Base-by-base conservation (phyloP, 1,140 invertebrate species). In the Drosophila cardini region DNA sequence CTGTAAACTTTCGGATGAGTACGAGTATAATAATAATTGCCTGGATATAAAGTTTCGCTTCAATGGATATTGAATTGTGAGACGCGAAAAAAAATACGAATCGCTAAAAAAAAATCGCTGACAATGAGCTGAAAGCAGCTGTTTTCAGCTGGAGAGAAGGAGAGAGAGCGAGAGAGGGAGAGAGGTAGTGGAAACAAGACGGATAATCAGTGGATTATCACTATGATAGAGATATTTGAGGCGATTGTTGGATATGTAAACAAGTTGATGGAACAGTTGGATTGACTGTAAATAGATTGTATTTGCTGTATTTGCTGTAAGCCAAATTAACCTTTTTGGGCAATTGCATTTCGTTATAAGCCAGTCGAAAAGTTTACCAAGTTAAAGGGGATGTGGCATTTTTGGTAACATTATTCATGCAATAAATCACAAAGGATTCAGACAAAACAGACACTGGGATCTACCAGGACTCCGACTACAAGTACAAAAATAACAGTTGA, bases 391-490 rank as follows among this genome's bases (percentile, higher is more conserved):
- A 52, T 52, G 46, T 63, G 62, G 62, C 52, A 65, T 65, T 26
- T 26, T 53, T 65, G 50, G 50, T 53, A 68, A 70, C 60, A 64
- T 72, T 72, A 72, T 63, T 56, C 42, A 64, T 56, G 69, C 46
- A 55, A 72, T 63, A 72, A 72, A 72, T 72, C 69, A 72, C 58
- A 72, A 72, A 72, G 69, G 69, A 63, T 57, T 56, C 60, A 15
- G 52, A 13, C 53, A 18, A 9, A 7, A 43, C 15, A 26, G 42
- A 45, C 34, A 48, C 52, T 32, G 50, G 30, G 38, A 58, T 58
- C 30, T 58, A 38, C 0, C 46, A 48, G 46, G 18, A 40, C 38
- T 36, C 0, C 10, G 13, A 40, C 9, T 40, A 40, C 34, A 30
- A 18, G 26, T 30, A 64, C 15, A 46, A 56, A 56, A 56, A 67